Base-by-base conservation (phyloP, 1,140 invertebrate species). In the Bombus confusus region DNA sequence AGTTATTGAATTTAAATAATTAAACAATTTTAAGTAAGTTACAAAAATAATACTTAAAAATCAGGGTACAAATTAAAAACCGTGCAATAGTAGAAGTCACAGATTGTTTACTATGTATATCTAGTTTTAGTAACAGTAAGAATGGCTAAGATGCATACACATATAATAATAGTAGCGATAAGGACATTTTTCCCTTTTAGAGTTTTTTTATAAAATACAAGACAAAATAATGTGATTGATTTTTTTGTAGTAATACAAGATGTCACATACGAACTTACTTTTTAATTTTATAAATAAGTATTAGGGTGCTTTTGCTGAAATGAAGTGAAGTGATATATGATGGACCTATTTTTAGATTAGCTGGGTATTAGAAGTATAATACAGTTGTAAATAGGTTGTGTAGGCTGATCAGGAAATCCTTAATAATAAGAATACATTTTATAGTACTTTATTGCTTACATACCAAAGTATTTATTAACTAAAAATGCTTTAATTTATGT, bases 271-370 rank as follows among this genome's bases (percentile, higher is more conserved):
- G 75, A 79, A 80, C 69, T 71, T 80, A 86, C 88, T 74, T 86
- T 66, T 79, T 57, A 80, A 89, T 47, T 88, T 86, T 86, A 83
- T 47, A 75, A 86, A 72, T 68, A 37, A 88, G 86, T 41, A 34
- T 88, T 84, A 80, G 87, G 79, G 80, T 83, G 88, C 88, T 88
- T 90, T 77, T 87, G 85, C 84, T 82, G 78, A 80, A 83, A 79
- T 52, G 39, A 90, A 85, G 75, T 78, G 12, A 90, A 87, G 75
- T 82, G 85, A 90, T 89, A 87, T 69, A 77, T 77, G 66, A 77
- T 69, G 78, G 82, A 85, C 79, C 85, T 90, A 90, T 90, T 76
- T 89, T 87, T 81, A 88, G 85, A 83, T 52, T 90, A 90, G 82
- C 72, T 80, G 52, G 57, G 66, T 78, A 71, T 80, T 90, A 87